Evolutionary conservation across 2,797 vertebrate species (phyloP), one percentile per base, ranked within the genome.

Genomic region (Cyprinella venusta): DNA sequence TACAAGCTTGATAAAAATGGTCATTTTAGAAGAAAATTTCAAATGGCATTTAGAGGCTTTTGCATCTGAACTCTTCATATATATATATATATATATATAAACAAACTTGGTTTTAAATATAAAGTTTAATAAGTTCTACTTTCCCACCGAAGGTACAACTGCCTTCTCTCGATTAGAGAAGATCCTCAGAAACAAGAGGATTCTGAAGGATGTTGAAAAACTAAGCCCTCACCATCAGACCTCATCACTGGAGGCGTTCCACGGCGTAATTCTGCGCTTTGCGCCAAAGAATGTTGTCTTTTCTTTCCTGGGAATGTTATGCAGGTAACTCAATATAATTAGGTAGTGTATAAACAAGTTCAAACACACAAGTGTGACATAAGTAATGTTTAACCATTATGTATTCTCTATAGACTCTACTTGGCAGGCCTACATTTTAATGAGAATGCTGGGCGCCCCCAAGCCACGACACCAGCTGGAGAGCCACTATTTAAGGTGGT

Each of bases 141-240:
- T 48, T 26, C 13, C 42, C 6, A 24, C 5, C 21, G 26, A 30
- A 69, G 67, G 67, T 12, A 42, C 38, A n/a, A 21, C 38, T 40
- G 38, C 38, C 5, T 69, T 69, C 21, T n/a, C 21, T 40, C 21
- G 6, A n/a, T n/a, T 69, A 40, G 67, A 40, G 21, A 69, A 69
- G 67, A 19, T 69, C 19, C 67, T 42, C 1, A 24, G 19, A 40
- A 40, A 40, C 67, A 42, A 69, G 38, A 69, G 67, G 36, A 40
- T 42, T 13, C 36, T 69, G 9, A 69, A 69, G 67, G 67, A 69
- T 40, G 38, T 69, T 24, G 67, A 38, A 12, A 42, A 69, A 13
- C 38, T 42, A 19, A 69, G 67, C 38, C 67, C 67, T 40, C 38
- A 69, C 67, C 67, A 42, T 40, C 67, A 69, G 38, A 69, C 67